Base-by-base conservation (phyloP, 2,888 invertebrate genomes). In the Gandaritis pyraliata region DNA sequence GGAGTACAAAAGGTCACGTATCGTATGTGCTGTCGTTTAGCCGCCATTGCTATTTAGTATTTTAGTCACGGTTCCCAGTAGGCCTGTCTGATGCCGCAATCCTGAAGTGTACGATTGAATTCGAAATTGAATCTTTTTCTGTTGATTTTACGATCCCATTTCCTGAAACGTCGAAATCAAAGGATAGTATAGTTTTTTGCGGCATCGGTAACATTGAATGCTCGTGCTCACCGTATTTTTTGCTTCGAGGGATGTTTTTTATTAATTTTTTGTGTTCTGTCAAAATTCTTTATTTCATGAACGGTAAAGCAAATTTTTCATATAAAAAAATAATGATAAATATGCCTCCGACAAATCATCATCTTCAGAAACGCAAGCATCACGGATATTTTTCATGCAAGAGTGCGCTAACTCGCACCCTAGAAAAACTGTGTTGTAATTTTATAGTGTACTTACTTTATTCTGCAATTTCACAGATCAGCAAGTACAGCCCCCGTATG, bases 1-100 rank as follows among this genome's bases (percentile, higher is more conserved):
- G 61, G 64, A 62, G 36, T 49, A 64, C 58, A 64, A 65, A 68
- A 55, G 61, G 52, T 63, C 65, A 57, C 61, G 63, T 65, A 65
- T 54, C 63, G 51, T 49, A 23, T 60, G 39, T 60, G 39, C 23
- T 62, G 47, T 52, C 41, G 60, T 58, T 64, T 62, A 30, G 38
- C 49, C 38, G 39, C 30, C 50, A 60, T 64, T 46, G 62, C 58
- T 58, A 50, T 45, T 66, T 50, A 54, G 56, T 48, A 68, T 68
- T 68, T 62, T 47, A 62, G 66, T 64, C 68, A 66, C 68, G 64
- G 56, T 4, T 43, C 15, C 58, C 15, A 0, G 43, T 54, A 54
- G 54, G 54, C 49, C 41, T 33, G 50, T 60, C 49, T 50, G 49
- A 45, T 16, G 43, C 38, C 54, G 16, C 49, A 54, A 45, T 43